A percentile compares a stretch with the other conserved stretches of the same genome.
Conservation (phyloP, 2,797 vertebrate species). For the Eutrigla gurnardus region DNA sequence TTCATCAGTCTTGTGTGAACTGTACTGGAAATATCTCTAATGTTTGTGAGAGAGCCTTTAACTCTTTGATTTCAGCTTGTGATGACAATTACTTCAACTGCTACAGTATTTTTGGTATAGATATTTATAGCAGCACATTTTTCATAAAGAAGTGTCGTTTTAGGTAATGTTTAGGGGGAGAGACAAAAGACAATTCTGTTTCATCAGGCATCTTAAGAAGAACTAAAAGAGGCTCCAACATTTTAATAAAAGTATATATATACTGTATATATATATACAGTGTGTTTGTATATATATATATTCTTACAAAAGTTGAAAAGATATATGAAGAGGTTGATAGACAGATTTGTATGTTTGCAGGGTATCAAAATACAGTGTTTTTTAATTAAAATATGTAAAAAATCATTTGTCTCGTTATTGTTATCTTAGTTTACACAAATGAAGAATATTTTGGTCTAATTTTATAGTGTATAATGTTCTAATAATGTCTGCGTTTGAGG, state of each 20-base stretch:
- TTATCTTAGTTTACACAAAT: too few relatives aligned
- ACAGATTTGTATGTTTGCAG: too few relatives aligned
- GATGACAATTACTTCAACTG: not conserved
- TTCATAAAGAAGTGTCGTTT: not conserved
- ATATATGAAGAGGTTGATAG: too few relatives aligned
- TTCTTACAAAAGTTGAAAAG: not conserved
- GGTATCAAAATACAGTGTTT: not conserved
- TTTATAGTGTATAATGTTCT: not conserved
- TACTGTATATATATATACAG: too few relatives aligned
- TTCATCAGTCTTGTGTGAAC: slow-evolving; percentile 8
- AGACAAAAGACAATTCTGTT: not conserved
- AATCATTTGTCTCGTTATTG: too few relatives aligned
- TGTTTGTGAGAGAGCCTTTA: slow-evolving; percentile 5
- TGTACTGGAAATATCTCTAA: slow-evolving; percentile 9
- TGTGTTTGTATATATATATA: not conserved
- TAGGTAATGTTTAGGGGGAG: not conserved
- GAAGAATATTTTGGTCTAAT: not conserved
- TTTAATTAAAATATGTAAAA: not conserved
- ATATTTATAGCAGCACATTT: not conserved
- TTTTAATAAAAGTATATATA: too few relatives aligned
- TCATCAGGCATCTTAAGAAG: not conserved
- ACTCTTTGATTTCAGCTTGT: not conserved
- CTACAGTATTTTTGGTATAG: not conserved
- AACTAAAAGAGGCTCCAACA: not conserved
- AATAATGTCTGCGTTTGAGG: not conserved